phyloP scores from a whole-genome alignment of 1,140 invertebrate species.

The Pachyrhynchus sulphureomaculatus region DNA sequence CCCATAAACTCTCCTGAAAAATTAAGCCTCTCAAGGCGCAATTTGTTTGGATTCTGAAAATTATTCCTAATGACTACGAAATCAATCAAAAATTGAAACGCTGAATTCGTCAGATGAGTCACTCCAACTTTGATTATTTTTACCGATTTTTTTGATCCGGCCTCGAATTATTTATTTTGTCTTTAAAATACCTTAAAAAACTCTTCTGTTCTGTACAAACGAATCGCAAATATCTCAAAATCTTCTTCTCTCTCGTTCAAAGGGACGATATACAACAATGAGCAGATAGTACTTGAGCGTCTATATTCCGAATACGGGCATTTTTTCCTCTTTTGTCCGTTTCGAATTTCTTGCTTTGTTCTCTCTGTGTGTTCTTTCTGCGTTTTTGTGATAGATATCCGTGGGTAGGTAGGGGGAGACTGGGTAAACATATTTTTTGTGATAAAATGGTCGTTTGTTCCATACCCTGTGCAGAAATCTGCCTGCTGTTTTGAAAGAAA shows the following conservation, averaged over 20 bases:
- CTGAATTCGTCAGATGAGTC: too few relatives aligned
- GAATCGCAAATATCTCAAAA: slow-evolving; percentile 12
- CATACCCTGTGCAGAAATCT: too few relatives aligned
- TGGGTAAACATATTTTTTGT: too few relatives aligned
- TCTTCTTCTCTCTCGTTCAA: slow-evolving; percentile 1
- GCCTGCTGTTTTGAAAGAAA: too few relatives aligned
- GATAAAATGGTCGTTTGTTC: too few relatives aligned
- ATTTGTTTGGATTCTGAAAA: too few relatives aligned
- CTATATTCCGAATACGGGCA: background rate
- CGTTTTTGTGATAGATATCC: background rate
- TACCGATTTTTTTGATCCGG: slow-evolving; percentile 12
- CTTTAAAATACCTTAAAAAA: background rate
- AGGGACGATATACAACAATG: slow-evolving; percentile 4
- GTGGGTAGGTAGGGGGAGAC: background rate
- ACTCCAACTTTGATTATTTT: too few relatives aligned
- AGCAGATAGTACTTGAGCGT: slow-evolving; percentile 14
- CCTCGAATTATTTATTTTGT: background rate
- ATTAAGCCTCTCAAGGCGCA: too few relatives aligned
- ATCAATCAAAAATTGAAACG: too few relatives aligned
- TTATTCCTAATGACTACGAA: too few relatives aligned
- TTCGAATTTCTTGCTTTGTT: slow-evolving; percentile 7
- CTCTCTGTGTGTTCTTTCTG: background rate
- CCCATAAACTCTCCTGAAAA: too few relatives aligned
- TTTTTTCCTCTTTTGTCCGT: slow-evolving; percentile 7
- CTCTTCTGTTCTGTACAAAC: slow-evolving; percentile 7